Conservation (phyloP, 2,888 invertebrate species). For the Smittia aterrima region DNA sequence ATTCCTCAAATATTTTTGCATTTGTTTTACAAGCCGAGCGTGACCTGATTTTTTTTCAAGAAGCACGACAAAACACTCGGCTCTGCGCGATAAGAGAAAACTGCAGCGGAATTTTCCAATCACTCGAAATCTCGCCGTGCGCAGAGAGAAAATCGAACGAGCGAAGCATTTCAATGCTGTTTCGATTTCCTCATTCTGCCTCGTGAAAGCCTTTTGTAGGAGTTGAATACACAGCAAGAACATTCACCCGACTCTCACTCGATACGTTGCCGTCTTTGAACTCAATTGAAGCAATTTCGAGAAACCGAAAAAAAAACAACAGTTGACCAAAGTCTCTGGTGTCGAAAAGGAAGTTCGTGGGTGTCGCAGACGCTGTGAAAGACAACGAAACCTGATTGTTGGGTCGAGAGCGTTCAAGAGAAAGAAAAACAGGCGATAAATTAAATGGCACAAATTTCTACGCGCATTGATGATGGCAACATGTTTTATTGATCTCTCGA, state of each 20-base stretch:
- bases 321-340: neutral
- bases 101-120: constrained; percentile 8
- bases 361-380: neutral
- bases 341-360: constrained; percentile 1
- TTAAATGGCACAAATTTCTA: constrained; percentile 8
- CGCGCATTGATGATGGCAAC: neutral
- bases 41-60: constrained; percentile 16
- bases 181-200: neutral
- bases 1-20: constrained; percentile 18
- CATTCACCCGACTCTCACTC: neutral
- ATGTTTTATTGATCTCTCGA: constrained; percentile 1
- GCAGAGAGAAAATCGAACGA: neutral
- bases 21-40: constrained; percentile 7
- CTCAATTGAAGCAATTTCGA: neutral
- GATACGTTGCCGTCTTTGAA: neutral
- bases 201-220: neutral
- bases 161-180: constrained; percentile 7
- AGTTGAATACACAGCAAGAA: neutral
- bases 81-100: neutral
- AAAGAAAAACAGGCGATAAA: too few species aligned
- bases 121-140: neutral
- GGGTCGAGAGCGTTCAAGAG: neutral
- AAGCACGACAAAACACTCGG: constrained; percentile 14
- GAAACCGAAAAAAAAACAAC: neutral
- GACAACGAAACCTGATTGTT: neutral